Evolutionary conservation across 2,888 invertebrate genomes (phyloP), one percentile per base, ranked within the genome.

Genomic region (Eulithis testata): DNA sequence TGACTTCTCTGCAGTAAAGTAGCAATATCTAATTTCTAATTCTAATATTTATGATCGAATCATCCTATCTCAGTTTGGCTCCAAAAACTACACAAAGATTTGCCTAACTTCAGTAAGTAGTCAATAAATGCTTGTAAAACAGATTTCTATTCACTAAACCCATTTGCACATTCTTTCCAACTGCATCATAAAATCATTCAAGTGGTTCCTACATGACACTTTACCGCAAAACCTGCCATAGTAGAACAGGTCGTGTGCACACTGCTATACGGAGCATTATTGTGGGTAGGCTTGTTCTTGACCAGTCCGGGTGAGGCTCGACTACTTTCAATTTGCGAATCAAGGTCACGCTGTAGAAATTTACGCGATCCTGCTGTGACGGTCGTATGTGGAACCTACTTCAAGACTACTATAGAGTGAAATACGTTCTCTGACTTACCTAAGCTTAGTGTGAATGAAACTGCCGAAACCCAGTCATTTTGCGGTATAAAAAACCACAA

Each of bases 321-420:
- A 72, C 85, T 82, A 88, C 89, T 89, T 89, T 89, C 89, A 81
- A 86, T 87, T 82, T 70, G 74, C 76, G 76, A 82, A 89, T 87
- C 85, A 89, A 89, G 89, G 89, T 81, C 87, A 83, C 69, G 53
- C 70, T 43, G 83, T 86, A 86, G 85, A 87, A 87, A 88, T 62
- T 62, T 43, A 36, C 56, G 37, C 50, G 14, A 49, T 54, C 37
- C 49, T 61, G 36, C 11, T 21, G 49, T 60, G 36, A 11, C 45
- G 36, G 37, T 53, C n/a, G 47, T 11, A 12, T 60, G 49, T 14
- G 53, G n/a, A 6, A 49, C 49, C 21, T 49, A 40, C 40, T 40
- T 40, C 9, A 40, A 9, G 40, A 40, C 40, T 6, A 40, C 2
- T 40, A 40, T 40, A 40, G 8, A 1, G 31, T 31, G 31, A 31